Evolutionary conservation across 2,113 vertebrate genomes (phyloP).

Genomic region (Thalassarche chlororhynchos): DNA sequence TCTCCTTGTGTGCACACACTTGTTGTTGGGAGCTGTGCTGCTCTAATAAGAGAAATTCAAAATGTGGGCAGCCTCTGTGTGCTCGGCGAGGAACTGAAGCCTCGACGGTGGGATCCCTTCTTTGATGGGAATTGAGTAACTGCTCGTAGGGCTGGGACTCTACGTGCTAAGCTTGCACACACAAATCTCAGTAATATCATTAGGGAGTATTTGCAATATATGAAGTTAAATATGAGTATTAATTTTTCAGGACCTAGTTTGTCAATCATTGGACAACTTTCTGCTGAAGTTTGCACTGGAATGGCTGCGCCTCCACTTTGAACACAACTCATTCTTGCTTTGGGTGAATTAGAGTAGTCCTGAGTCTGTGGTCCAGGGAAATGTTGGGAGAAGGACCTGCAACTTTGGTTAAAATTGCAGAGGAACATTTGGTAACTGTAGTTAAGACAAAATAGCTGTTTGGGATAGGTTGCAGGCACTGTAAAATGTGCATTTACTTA

Average conservation of each 20-base stretch:
- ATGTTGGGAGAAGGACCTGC: neutral
- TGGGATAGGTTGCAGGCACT: neutral
- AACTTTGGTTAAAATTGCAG: neutral
- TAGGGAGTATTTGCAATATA: neutral
- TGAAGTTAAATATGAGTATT: neutral
- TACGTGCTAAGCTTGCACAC: neutral
- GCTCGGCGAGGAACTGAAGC: accelerated
- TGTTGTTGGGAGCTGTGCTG: neutral
- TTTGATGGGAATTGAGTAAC: neutral
- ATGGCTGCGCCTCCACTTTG: accelerated
- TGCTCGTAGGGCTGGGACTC: neutral
- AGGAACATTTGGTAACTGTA: neutral
- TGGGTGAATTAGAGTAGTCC: neutral
- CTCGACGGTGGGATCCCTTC: neutral
- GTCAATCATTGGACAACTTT: neutral
- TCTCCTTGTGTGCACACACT: accelerated
- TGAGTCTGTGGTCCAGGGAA: neutral
- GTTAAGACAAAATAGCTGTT: neutral
- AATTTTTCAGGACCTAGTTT: neutral
- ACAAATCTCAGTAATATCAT: neutral
- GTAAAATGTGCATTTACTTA: neutral
- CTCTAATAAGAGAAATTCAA: neutral
- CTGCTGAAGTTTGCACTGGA: neutral
- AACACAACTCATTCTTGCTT: neutral
- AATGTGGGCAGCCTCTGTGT: neutral